Percentiles rank a stretch among this genome's conserved stretches.
Conservation (phyloP, 1,140 invertebrate genomes). For the Bathynomus jamesi region DNA sequence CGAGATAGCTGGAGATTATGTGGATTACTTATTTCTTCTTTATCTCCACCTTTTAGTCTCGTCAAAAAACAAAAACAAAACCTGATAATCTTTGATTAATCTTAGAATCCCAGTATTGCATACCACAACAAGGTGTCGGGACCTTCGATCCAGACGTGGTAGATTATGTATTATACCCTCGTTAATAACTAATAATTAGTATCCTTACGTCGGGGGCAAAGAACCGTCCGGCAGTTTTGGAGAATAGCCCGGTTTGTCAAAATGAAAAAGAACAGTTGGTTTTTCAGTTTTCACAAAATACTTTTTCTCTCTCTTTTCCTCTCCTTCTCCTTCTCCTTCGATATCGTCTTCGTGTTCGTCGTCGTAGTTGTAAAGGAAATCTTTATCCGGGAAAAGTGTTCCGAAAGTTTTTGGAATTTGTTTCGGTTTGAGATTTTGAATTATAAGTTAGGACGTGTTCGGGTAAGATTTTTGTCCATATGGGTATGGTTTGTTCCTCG, state of each 20-base stretch:
- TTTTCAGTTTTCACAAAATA: slow-evolving; percentile 2
- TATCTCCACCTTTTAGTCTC: no score
- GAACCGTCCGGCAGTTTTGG: slow-evolving; percentile 3
- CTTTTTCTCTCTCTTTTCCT: neutral
- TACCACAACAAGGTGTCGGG: no score
- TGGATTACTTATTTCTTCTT: no score
- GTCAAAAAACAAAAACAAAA: no score
- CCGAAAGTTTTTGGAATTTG: neutral
- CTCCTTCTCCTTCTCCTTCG: neutral
- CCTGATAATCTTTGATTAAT: no score
- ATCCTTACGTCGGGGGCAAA: slow-evolving; percentile 4
- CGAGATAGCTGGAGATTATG: no score
- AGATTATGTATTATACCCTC: no score
- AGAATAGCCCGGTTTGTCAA: slow-evolving; percentile 11
- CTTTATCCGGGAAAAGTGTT: neutral
- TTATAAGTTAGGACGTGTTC: no score
- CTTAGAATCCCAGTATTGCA: no score
- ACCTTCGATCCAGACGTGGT: no score
- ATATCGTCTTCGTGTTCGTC: slow-evolving; percentile 3
- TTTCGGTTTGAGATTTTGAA: neutral
- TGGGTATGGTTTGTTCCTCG: slow-evolving; percentile 8
- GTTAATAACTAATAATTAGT: no score
- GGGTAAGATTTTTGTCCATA: slow-evolving; percentile 1
- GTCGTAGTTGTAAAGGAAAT: slow-evolving; percentile 9
- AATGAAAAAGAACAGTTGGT: slow-evolving; percentile 13